These are phyloP conservation scores for Aleiodes sp. DNA, from an alignment of 1,140 invertebrate genomes.

Conservation along the genomic window DNA sequence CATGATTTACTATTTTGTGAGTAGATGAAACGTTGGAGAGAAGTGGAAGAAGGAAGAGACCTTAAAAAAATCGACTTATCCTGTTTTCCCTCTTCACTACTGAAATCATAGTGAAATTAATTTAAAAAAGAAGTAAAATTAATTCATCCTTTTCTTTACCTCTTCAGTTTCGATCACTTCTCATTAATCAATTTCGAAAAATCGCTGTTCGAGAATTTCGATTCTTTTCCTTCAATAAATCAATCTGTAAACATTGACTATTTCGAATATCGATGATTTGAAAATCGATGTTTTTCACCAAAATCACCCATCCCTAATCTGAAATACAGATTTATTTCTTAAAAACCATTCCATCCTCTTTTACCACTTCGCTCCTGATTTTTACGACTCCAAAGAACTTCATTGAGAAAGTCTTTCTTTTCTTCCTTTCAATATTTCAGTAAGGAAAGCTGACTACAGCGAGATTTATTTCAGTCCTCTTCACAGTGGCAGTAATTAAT, in stretches of 20 bases:
- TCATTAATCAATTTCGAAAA: no score
- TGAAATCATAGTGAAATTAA: no score
- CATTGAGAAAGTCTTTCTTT: not conserved
- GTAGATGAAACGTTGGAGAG: constrained; percentile 30
- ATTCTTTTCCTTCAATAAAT: no score
- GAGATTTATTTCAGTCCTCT: constrained; percentile 49
- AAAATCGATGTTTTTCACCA: no score
- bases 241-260: no score
- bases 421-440: constrained; percentile 41
- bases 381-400: not conserved
- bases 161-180: no score
- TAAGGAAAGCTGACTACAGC: constrained; percentile 47
- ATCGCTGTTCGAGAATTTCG: no score
- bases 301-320: no score
- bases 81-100: not conserved
- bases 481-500: constrained; percentile 47
- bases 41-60: not conserved
- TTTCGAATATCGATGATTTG: no score
- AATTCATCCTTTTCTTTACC: no score
- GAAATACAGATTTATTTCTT: no score
- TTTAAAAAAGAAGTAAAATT: no score
- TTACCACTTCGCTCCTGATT: not conserved
- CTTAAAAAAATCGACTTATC: not conserved
- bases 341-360: not conserved
- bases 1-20: constrained; percentile 36